Conservation (phyloP, 2,797 vertebrate genomes). For the Hippocampus kuda region DNA sequence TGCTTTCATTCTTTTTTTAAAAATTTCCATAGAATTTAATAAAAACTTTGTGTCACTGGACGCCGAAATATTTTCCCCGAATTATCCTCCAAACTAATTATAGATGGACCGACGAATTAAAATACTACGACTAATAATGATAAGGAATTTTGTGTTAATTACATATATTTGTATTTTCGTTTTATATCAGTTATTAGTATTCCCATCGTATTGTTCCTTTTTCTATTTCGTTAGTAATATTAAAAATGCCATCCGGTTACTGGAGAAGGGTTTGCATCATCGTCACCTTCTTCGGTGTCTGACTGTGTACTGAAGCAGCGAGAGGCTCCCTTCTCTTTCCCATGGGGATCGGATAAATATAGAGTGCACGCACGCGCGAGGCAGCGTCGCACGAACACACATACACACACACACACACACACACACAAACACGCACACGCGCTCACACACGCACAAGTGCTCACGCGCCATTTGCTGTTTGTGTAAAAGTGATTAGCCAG, state of each 20-base stretch:
- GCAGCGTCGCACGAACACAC: slow-evolving; percentile 29
- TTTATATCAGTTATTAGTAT: neutral
- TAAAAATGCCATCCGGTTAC: neutral
- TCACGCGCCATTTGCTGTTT: slow-evolving; percentile 80
- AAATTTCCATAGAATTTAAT: neutral
- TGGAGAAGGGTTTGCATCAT: slow-evolving; percentile 54
- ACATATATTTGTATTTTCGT: neutral
- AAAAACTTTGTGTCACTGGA: neutral
- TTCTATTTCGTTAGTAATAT: neutral
- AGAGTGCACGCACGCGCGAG: slow-evolving; percentile 62
- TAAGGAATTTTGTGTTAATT: neutral
- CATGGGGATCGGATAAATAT: slow-evolving; percentile 93
- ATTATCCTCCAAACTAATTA: neutral
- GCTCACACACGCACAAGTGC: slow-evolving; percentile 23
- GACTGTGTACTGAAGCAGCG: slow-evolving; percentile 58
- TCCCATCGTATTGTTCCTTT: neutral
- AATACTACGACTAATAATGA: neutral
- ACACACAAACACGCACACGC: slow-evolving; percentile 47
- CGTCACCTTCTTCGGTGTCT: slow-evolving; percentile 81
- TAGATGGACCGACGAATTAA: neutral
- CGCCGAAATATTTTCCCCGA: too few relatives aligned
- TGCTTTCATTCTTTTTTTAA: neutral
- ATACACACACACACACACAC: slow-evolving; percentile 24
- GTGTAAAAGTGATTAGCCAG: slow-evolving; percentile 89
- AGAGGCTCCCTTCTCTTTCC: slow-evolving; percentile 80